phyloP scores from a whole-genome alignment of 2,113 vertebrate species.

The Coptodon bakossiorum region DNA sequence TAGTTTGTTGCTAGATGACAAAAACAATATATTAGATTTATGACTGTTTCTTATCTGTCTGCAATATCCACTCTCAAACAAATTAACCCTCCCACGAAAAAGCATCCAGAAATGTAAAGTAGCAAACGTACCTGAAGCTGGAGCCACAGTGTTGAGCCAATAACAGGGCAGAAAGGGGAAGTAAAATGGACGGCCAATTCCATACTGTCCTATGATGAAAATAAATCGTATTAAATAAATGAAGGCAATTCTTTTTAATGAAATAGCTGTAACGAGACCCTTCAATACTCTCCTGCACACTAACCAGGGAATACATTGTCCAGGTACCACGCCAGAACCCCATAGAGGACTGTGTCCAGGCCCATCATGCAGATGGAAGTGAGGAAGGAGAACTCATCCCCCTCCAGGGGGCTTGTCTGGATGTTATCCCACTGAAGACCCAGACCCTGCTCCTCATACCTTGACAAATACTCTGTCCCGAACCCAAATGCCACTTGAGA shows the following conservation, averaged over 20 bases:
- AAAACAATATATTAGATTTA: background rate
- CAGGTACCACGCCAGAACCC: constrained; percentile 88
- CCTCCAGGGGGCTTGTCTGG: constrained; percentile 84
- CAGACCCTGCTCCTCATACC: constrained; percentile 93
- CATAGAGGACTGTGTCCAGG: constrained; percentile 85
- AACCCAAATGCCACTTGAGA: constrained; percentile 96
- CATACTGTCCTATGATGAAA: constrained; percentile 80
- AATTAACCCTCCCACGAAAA: fast-evolving
- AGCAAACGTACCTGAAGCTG: constrained; percentile 34
- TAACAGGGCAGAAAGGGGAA: constrained; percentile 87
- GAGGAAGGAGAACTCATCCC: constrained; percentile 88
- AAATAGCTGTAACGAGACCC: background rate
- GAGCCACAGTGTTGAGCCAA: constrained; percentile 58
- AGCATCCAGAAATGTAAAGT: background rate
- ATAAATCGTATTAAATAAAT: background rate
- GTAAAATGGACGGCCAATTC: constrained; percentile 87
- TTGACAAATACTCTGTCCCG: constrained; percentile 90
- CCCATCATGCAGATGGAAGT: constrained; percentile 90
- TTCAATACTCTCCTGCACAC: background rate
- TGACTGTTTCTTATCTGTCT: background rate
- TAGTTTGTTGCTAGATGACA: background rate
- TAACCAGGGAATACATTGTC: constrained; percentile 93
- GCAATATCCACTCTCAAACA: background rate
- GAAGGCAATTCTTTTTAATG: background rate
- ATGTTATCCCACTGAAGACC: constrained; percentile 94